Base-by-base conservation (phyloP, 1,140 invertebrate genomes). In the Nasonia giraulti region DNA sequence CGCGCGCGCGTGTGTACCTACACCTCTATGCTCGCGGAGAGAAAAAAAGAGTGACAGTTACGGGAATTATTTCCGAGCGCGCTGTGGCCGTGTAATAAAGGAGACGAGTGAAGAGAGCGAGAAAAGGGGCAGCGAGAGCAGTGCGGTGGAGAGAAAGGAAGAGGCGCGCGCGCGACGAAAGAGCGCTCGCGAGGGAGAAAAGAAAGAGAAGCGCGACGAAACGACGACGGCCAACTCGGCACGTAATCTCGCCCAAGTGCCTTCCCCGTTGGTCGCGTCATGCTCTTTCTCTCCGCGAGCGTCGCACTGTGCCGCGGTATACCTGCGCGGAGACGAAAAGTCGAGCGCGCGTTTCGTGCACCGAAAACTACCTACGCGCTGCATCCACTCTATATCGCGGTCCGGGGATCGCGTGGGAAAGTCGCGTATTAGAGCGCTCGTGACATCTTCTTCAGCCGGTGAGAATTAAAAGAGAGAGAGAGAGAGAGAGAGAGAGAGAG, bases 191-290 rank as follows among this genome's bases (percentile, higher is more conserved):
- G 27, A 11, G 69, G 10, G 69, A 37, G n/a, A 68, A 33, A 68
- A 69, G 82, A 83, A 77, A 89, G 86, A 91, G 87, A 87, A 91
- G 88, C 89, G 89, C 89, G 89, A 91, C 91, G 89, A 91, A 69
- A n/a, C 33, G 62, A 44, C 78, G 62, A 68, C 55, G 55, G 55
- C 55, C 55, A 62, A 62, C 91, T 91, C 87, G 92, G 91, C 92
- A 92, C 91, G 90, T 92, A 92, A 92, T 92, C 69, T 93, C 91
- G 90, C 89, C 91, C 91, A 92, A 92, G 92, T 92, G 92, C 92
- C 92, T 92, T 75, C 92, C 90, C 91, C 89, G 92, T 93, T 92
- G 92, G 91, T 91, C 91, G 89, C 91, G 89, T 92, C 90, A 91
- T 89, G 88, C 90, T 91, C 88, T 71, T 66, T 31, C 11, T 31